These are phyloP conservation scores for Saccostrea cuccullata DNA, from an alignment of 1,140 invertebrate genomes.

Conservation along the genomic window DNA sequence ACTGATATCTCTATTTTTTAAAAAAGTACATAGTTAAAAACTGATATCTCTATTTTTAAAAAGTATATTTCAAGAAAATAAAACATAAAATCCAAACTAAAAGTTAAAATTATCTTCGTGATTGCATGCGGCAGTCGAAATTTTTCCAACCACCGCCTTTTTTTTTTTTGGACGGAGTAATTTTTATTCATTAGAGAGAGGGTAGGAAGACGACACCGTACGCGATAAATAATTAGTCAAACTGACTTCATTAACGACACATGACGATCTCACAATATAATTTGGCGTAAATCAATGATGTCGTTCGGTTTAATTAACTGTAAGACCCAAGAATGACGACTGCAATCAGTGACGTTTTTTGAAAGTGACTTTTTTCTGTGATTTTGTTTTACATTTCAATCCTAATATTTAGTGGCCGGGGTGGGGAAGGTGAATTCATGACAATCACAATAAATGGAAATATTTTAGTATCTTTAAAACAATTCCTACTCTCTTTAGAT, in stretches of 20 bases:
- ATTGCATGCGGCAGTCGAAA: neutral
- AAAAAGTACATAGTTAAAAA: no score
- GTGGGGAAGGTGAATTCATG: no score
- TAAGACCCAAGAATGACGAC: neutral
- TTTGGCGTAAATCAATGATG: neutral
- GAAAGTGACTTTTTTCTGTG: no score
- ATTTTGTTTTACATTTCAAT: no score
- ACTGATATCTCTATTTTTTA: no score
- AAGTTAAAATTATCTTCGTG: neutral
- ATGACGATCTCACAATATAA: neutral
- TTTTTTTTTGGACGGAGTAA: neutral
- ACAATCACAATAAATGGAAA: no score
- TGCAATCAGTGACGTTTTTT: neutral
- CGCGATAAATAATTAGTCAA: neutral
- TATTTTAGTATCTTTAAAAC: no score
- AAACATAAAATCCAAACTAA: neutral
- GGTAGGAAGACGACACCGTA: neutral
- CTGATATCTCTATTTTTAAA: no score
- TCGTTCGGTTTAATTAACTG: neutral
- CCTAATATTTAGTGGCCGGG: no score
- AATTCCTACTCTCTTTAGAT: no score
- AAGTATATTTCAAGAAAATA: no score
- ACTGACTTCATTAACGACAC: neutral
- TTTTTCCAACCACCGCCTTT: neutral
- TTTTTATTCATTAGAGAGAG: neutral